phyloP scores from a whole-genome alignment of 2,797 vertebrate genomes.

The Morus bassanus region DNA sequence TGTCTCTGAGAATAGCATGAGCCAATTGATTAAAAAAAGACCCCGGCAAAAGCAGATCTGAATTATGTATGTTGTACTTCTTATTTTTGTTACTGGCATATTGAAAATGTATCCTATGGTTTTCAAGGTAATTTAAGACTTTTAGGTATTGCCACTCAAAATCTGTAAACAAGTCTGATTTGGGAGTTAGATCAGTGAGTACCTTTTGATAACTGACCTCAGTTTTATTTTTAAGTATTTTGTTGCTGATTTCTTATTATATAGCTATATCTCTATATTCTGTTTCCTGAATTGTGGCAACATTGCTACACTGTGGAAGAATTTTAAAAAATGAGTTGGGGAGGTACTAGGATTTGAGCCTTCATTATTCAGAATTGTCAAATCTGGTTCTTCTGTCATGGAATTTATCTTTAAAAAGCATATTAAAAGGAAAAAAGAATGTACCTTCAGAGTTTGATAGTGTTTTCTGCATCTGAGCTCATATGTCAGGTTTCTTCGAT shows the following conservation, averaged over 20 bases:
- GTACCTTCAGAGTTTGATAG: neutral
- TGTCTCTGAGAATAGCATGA: neutral
- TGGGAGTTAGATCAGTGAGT: neutral
- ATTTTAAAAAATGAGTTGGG: neutral
- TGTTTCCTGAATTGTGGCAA: neutral
- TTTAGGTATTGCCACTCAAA: neutral
- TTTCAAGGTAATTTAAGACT: neutral
- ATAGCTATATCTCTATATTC: neutral
- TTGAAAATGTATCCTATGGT: neutral
- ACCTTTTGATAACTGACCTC: neutral
- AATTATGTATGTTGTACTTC: neutral
- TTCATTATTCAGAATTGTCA: neutral
- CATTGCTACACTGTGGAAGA: neutral
- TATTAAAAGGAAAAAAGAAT: neutral
- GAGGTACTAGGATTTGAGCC: neutral
- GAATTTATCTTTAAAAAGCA: neutral
- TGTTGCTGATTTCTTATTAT: neutral
- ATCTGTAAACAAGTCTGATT: neutral
- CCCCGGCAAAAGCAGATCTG: neutral
- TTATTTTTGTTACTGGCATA: neutral
- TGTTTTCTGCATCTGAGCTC: neutral
- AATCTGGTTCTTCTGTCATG: neutral
- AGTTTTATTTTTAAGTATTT: neutral
- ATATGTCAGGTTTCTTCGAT: neutral
- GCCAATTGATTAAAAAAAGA: neutral